A percentile compares a stretch with the other conserved stretches of the same genome.
These are phyloP conservation scores for Platichthys stellatus DNA, from an alignment of 2,113 vertebrate species.

Conservation along the genomic window DNA sequence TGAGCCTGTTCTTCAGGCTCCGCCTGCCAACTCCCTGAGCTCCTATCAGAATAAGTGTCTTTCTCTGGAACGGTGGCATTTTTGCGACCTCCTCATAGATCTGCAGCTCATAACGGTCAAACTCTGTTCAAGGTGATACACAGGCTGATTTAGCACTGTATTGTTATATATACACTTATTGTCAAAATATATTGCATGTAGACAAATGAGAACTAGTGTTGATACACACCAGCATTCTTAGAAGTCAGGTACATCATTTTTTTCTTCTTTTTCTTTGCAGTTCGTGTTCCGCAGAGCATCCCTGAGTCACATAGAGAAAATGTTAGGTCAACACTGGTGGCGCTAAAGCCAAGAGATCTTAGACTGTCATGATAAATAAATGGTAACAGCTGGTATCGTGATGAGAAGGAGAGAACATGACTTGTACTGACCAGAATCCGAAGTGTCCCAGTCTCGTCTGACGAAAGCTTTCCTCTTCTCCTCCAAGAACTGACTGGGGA, in stretches of 20 bases:
- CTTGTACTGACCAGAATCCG: constrained; percentile 78
- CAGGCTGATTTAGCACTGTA: constrained; percentile 15
- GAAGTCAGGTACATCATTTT: constrained; percentile 99
- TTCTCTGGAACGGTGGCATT: constrained; percentile 99
- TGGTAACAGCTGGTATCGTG: neutral
- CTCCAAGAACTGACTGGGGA: constrained; percentile 98
- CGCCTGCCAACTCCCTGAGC: constrained; percentile 97
- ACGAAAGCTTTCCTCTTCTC: constrained; percentile 99
- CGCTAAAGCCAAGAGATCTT: neutral
- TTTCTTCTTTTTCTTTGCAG: constrained; percentile 96
- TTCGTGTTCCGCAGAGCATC: constrained; percentile 92
- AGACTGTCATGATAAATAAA: neutral
- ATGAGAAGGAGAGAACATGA: neutral
- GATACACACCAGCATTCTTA: constrained; percentile 92
- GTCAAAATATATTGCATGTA: neutral
- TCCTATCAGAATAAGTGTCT: constrained; percentile 95
- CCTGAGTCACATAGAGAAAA: constrained; percentile 78
- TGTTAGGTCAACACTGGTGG: constrained; percentile 21
- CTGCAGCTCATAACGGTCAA: constrained; percentile 98
- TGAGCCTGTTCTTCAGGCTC: constrained; percentile 97
- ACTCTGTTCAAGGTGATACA: constrained; percentile 83
- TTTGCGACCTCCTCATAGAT: constrained; percentile 97
- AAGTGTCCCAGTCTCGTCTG: constrained; percentile 90
- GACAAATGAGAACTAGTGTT: neutral
- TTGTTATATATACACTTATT: neutral